Evolutionary conservation across 2,888 invertebrate species (phyloP).

Genomic region (Cantharis flavilabris): DNA sequence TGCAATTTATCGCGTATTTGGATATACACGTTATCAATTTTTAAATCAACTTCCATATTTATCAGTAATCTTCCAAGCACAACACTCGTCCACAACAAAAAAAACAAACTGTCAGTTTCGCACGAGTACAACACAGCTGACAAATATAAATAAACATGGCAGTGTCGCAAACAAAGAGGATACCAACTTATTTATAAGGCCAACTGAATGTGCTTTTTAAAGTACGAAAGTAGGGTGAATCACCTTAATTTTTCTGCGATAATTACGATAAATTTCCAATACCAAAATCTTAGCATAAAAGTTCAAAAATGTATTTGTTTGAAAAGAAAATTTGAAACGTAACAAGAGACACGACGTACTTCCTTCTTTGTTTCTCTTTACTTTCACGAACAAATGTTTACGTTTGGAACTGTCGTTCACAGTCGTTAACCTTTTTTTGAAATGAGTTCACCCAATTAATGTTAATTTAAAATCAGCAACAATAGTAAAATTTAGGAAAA

Average conservation of each 20-base stretch:
- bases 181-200: background rate
- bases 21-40: conserved; percentile 65
- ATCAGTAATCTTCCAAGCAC: background rate
- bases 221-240: too few species aligned
- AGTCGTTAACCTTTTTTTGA: conserved; percentile 18
- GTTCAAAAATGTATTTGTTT: background rate
- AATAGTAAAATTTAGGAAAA: conserved; percentile 3
- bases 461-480: conserved; percentile 1
- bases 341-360: background rate
- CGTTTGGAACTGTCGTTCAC: conserved; percentile 13
- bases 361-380: background rate
- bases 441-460: conserved; percentile 14
- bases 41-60: conserved; percentile 38
- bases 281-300: background rate
- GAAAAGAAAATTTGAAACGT: background rate
- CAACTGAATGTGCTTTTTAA: too few species aligned
- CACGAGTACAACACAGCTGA: background rate
- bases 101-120: background rate
- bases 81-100: background rate
- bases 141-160: background rate
- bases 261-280: too few species aligned
- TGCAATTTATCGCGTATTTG: conserved; percentile 71
- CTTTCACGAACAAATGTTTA: conserved; percentile 6
- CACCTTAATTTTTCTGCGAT: too few species aligned
- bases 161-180: background rate